Base-by-base conservation (phyloP, 1,140 invertebrate genomes). In the Physella acuta region DNA sequence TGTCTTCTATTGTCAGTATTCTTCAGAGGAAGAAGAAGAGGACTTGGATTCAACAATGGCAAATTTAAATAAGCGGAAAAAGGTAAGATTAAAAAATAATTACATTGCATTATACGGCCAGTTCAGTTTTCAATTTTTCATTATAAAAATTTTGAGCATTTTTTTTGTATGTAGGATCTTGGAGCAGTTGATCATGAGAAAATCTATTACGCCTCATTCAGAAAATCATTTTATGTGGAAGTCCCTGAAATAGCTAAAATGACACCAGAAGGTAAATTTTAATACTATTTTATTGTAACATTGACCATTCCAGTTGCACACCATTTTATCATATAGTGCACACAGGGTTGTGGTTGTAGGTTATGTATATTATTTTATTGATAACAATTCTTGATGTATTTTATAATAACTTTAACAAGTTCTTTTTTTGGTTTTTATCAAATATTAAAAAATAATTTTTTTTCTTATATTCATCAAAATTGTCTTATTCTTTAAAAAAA, bases 221-320 rank as follows among this genome's bases (percentile, higher is more conserved):
- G 94, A 60, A 99, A 99, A 86, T 90, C 93, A 73, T 99, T 99
- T 75, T 99, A 99, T 84, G 93, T 95, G 3, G 97, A 99, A 89
- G 93, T 95, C 28, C 91, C 92, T 63, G 92, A 94, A 85, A 88
- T 97, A 76, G 89, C 92, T 5, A 90, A 90, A 79, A 97, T 99
- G 95, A 93, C 93, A 0, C 78, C 89, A 62, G 91, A 94, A 85
- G 94, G 81, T 84, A 76, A 52, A 58, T 56, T 28, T 24, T 62
- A 2, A 52, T 33, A 37, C 0, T 31, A 28, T 56, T 16, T 16
- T 33, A n/a, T n/a, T n/a, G n/a, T n/a, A n/a, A n/a, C n/a, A n/a
- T n/a, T n/a, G n/a, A n/a, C n/a, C n/a, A n/a, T n/a, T n/a, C 11
- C 11, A 49, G 11, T 49, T 49, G 44, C 44, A 49, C 11, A 49